Evolutionary conservation across 2,797 vertebrate genomes (phyloP).

Genomic region (Rhinatrema bivittatum): DNA sequence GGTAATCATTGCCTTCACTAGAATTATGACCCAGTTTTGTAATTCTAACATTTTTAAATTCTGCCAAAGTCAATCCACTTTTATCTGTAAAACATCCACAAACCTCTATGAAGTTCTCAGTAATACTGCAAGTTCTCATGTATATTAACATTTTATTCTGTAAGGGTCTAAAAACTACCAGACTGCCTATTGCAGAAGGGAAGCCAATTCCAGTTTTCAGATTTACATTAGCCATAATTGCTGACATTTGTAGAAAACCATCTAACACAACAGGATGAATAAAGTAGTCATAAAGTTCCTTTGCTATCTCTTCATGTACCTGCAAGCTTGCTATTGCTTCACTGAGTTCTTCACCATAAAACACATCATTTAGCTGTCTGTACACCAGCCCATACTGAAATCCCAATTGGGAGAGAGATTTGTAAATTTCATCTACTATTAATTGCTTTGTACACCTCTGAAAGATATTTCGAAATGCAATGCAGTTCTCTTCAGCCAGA

Average conservation of each 20-base stretch:
- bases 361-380: constrained; percentile 59
- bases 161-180: constrained; percentile 56
- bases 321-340: constrained; percentile 65
- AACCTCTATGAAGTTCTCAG: constrained; percentile 60
- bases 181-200: constrained; percentile 63
- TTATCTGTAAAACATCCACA: constrained; percentile 75
- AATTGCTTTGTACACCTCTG: constrained; percentile 57
- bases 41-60: constrained; percentile 62
- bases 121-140: constrained; percentile 53
- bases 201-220: constrained; percentile 49
- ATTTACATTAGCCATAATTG: constrained; percentile 41
- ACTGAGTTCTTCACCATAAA: constrained; percentile 62
- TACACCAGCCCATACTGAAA: constrained; percentile 74
- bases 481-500: constrained; percentile 51
- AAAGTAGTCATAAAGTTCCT: constrained; percentile 59
- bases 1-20: constrained; percentile 41
- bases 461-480: constrained; percentile 49
- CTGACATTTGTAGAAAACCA: constrained; percentile 74
- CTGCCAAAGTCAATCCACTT: constrained; percentile 60
- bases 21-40: constrained; percentile 47
- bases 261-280: constrained; percentile 79
- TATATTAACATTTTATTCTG: constrained; percentile 76
- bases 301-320: constrained; percentile 48
- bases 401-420: constrained; percentile 52
- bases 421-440: constrained; percentile 54